Evolutionary conservation across 2,797 vertebrate genomes (phyloP).

Genomic region (Enteromius afrohamiltoni): DNA sequence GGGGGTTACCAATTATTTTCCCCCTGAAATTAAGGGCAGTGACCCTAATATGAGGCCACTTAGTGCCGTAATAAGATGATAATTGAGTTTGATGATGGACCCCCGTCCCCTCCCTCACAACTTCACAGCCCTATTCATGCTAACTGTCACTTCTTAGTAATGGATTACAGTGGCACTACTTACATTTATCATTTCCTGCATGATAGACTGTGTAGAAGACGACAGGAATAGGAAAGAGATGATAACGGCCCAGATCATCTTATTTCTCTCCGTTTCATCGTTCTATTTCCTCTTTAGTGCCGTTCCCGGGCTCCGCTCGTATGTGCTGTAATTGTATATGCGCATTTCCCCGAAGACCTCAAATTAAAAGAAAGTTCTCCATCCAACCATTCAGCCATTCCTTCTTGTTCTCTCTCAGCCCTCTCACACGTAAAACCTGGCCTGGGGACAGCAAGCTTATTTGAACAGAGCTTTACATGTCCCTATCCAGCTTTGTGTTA

Average conservation of each 20-base stretch:
- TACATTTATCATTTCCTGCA: constrained; percentile 71
- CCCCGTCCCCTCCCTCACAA: constrained; percentile 51
- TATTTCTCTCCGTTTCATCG: constrained; percentile 68
- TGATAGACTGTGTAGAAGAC: constrained; percentile 39
- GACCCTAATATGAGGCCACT: constrained; percentile 87
- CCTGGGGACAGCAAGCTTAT: constrained; percentile 62
- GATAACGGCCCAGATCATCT: constrained; percentile 69
- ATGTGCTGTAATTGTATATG: constrained; percentile 80
- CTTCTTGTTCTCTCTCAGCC: constrained; percentile 59
- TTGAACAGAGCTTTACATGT: constrained; percentile 58
- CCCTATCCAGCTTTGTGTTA: constrained; percentile 71
- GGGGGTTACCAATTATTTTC: constrained; percentile 82
- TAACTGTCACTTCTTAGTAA: constrained; percentile 75
- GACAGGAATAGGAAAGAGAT: constrained; percentile 60
- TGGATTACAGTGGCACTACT: constrained; percentile 74
- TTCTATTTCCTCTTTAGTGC: constrained; percentile 64
- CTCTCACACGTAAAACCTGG: constrained; percentile 50
- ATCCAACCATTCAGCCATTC: constrained; percentile 70
- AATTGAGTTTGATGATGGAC: constrained; percentile 82
- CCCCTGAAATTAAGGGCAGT: constrained; percentile 87
- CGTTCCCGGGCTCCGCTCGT: constrained; percentile 72
- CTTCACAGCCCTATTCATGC: constrained; percentile 55
- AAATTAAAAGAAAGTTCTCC: constrained; percentile 82
- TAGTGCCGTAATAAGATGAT: constrained; percentile 84
- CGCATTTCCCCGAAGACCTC: constrained; percentile 77